Evolutionary conservation across 2,888 invertebrate species (phyloP).

Genomic region (Apodemia zela): DNA sequence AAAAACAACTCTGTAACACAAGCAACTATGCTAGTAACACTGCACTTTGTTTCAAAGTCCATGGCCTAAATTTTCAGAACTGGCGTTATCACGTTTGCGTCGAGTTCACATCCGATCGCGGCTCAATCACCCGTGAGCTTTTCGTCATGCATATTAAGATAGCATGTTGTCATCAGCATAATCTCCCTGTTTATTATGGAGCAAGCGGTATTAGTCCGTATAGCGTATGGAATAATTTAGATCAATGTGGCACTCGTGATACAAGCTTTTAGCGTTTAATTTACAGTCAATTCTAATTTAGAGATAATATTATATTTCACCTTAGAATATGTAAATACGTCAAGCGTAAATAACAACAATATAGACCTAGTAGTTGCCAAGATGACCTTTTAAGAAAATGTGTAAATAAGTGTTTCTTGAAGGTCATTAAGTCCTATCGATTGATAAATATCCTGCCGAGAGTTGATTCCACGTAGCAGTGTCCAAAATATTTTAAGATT

Average conservation of each 20-base stretch:
- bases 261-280: too few relatives aligned
- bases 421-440: too few relatives aligned
- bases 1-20: not conserved
- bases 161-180: slow-evolving; percentile 51
- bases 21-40: slow-evolving; percentile 6
- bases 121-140: slow-evolving; percentile 58
- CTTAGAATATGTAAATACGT: too few relatives aligned
- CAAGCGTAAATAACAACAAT: too few relatives aligned
- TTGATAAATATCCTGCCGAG: too few relatives aligned
- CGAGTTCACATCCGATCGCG: slow-evolving; percentile 51
- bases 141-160: slow-evolving; percentile 55
- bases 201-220: slow-evolving; percentile 18
- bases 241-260: not conserved
- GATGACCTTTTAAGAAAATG: too few relatives aligned
- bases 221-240: slow-evolving; percentile 10
- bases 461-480: too few relatives aligned
- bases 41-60: slow-evolving; percentile 13
- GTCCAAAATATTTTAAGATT: too few relatives aligned
- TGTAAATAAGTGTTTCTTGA: too few relatives aligned
- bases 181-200: slow-evolving; percentile 40
- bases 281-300: too few relatives aligned
- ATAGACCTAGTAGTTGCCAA: too few relatives aligned
- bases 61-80: slow-evolving; percentile 14
- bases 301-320: too few relatives aligned
- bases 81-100: slow-evolving; percentile 25